Conservation (phyloP, 2,888 invertebrate species). For the Leptinotarsa haldemani region DNA sequence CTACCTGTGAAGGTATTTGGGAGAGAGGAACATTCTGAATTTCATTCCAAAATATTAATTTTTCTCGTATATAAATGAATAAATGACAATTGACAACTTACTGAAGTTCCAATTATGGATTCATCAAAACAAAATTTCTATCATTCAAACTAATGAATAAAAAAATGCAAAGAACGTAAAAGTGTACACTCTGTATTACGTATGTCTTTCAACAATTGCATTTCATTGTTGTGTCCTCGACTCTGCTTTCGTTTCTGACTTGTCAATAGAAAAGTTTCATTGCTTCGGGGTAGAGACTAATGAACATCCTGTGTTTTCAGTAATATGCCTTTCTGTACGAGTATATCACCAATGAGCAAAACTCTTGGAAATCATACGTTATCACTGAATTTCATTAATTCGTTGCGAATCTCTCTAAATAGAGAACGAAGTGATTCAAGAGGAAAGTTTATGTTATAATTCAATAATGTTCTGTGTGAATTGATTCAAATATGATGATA, state of each 20-base stretch:
- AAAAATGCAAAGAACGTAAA: no score
- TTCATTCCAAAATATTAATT: no score
- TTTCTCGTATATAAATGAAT: no score
- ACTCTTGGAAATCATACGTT: neutral
- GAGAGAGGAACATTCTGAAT: no score
- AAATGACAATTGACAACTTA: no score
- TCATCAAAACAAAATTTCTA: no score
- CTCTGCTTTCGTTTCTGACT: constrained; percentile 21
- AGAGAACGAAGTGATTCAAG: neutral
- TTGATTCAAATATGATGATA: no score
- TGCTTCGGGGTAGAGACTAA: constrained; percentile 48
- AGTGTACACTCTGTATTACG: neutral
- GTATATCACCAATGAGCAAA: constrained; percentile 29
- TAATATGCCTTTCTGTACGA: constrained; percentile 43
- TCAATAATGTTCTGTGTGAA: no score
- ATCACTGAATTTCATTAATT: neutral
- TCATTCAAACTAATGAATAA: no score
- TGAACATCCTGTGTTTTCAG: constrained; percentile 50
- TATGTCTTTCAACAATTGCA: neutral
- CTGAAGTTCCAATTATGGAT: no score
- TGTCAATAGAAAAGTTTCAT: constrained; percentile 42
- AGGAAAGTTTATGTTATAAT: no score
- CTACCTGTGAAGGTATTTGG: no score
- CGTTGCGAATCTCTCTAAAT: neutral
- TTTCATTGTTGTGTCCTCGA: constrained; percentile 26